phyloP scores from a whole-genome alignment of 2,888 invertebrate species.

The Apotomis capreana region DNA sequence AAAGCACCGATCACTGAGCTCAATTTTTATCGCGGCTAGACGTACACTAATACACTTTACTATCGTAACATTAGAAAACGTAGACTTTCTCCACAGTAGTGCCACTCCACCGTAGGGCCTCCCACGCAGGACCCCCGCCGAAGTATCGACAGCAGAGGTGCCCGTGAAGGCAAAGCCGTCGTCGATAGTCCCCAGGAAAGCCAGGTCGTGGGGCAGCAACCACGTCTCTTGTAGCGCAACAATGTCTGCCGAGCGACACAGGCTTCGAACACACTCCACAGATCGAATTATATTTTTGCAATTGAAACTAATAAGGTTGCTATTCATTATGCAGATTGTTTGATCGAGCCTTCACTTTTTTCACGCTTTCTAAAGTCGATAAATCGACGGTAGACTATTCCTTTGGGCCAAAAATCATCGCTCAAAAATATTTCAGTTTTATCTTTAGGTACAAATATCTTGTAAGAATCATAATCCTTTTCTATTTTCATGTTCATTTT shows the following conservation, averaged over 20 bases:
- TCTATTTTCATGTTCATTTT: slow-evolving; percentile 44
- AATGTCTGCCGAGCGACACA: no score
- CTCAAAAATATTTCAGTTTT: slow-evolving; percentile 44
- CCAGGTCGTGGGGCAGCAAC: slow-evolving; percentile 35
- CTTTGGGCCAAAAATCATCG: slow-evolving; percentile 47
- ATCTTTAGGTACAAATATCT: slow-evolving; percentile 44
- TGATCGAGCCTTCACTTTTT: no score
- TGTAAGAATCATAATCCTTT: slow-evolving; percentile 45
- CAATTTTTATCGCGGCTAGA: slow-evolving; percentile 33
- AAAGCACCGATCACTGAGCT: slow-evolving; percentile 9
- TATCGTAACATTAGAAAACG: slow-evolving; percentile 35
- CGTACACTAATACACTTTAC: slow-evolving; percentile 34
- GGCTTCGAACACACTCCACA: no score
- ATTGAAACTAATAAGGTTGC: background rate
- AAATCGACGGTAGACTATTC: slow-evolving; percentile 45
- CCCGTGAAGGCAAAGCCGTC: slow-evolving; percentile 37
- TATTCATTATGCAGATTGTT: background rate
- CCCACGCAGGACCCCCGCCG: slow-evolving; percentile 35
- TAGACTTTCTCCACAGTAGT: slow-evolving; percentile 38
- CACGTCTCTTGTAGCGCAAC: no score
- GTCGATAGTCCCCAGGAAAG: slow-evolving; percentile 35
- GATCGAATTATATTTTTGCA: no score
- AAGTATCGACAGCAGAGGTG: slow-evolving; percentile 43
- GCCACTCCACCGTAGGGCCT: slow-evolving; percentile 43
- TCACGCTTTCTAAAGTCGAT: slow-evolving; percentile 37